Base-by-base conservation (phyloP, 2,888 invertebrate species). In the Bursaphelenchus okinawaensis region DNA sequence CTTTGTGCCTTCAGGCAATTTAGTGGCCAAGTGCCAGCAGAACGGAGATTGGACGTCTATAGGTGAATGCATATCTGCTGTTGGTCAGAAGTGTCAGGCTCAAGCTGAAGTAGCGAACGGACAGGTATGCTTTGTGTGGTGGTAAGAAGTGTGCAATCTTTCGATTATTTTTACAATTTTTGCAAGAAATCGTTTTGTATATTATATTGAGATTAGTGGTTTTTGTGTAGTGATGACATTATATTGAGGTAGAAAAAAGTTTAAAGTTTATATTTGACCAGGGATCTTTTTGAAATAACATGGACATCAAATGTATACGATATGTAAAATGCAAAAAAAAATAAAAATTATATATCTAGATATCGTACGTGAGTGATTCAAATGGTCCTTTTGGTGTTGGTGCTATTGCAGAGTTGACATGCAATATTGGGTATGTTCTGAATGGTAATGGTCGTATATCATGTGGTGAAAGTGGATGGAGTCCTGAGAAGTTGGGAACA, bases 351-450 rank as follows among this genome's bases (percentile, higher is more conserved):
- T n/a, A n/a, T n/a, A n/a, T n/a, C n/a, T 29, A 60, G 66, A 67
- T 68, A 29, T 55, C 55, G 50, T 68, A 68, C 55, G 52, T 66
- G n/a, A 51, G 66, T n/a, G 61, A 62, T 16, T 61, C 54, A n/a
- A 67, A 67, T 23, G 68, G 68, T 3, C 55, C 68, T 23, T 68
- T 56, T 55, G 68, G 62, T 23, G 60, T 66, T 52, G 68, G 68
- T 16, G 61, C 66, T 7, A 55, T 68, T 23, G 68, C 68, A 4
- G 62, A 68, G 31, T 29, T 69, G 9, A 70, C 27, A 29, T 69
- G 69, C 26, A 70, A 60, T 9, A 60, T 65, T 23, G 69, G 69
- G 7, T 66, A 58, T 52, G 27, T 20, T 27, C 50, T 57, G 20
- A 52, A 56, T 9, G 69, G 69, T 4, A 60, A 55, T 24, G 28